Evolutionary conservation across 2,888 invertebrate genomes (phyloP).

Genomic region (Callimorpha dominula): DNA sequence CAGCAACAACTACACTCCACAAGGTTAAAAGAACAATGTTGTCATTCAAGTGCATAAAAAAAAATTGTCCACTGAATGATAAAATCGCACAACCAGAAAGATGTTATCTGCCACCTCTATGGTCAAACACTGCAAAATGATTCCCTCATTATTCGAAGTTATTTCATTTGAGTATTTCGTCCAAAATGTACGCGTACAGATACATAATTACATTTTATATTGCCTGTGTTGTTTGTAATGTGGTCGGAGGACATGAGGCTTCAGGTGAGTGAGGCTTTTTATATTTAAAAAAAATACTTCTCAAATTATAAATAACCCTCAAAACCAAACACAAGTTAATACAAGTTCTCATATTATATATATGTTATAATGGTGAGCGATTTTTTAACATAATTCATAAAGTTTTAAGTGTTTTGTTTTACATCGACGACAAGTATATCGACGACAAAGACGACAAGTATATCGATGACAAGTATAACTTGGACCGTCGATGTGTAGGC

Average conservation of each 20-base stretch:
- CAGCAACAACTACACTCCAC: conserved; percentile 27
- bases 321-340: too few relatives aligned
- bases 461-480: too few relatives aligned
- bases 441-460: too few relatives aligned
- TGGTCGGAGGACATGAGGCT: conserved; percentile 39
- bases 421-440: too few relatives aligned
- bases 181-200: conserved; percentile 46
- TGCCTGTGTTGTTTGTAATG: conserved; percentile 28
- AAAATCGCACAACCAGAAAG: conserved; percentile 48
- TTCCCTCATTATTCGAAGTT: conserved; percentile 45
- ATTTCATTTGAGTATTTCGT: conserved; percentile 41
- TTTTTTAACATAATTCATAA: too few relatives aligned
- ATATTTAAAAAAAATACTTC: neutral
- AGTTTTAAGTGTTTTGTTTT: too few relatives aligned
- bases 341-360: too few relatives aligned
- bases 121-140: conserved; percentile 45
- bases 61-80: conserved; percentile 38
- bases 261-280: conserved; percentile 46
- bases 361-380: too few relatives aligned
- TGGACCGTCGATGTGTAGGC: too few relatives aligned
- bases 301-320: too few relatives aligned
- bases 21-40: conserved; percentile 11
- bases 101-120: conserved; percentile 43
- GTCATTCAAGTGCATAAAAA: conserved; percentile 29
- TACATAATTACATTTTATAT: conserved; percentile 35